A percentile compares a stretch with the other conserved stretches of the same genome.
Evolutionary conservation across 2,888 invertebrate genomes (phyloP).

Genomic region (Brassicogethes aeneus): DNA sequence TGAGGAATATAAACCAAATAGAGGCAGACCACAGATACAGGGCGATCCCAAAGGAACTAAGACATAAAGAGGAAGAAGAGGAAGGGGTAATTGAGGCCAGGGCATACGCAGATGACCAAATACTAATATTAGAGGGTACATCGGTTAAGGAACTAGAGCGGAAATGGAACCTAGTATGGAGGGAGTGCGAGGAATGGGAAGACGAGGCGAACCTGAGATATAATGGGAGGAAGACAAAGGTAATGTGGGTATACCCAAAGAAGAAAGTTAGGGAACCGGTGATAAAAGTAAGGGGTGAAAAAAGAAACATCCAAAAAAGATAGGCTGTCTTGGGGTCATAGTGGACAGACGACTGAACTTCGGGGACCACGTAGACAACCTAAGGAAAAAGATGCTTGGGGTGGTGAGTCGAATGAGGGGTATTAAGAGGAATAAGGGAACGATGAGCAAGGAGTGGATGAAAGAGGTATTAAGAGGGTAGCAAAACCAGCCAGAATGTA

Average conservation of each 20-base stretch:
- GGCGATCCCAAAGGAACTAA: no score
- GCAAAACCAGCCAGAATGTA: slow-evolving; percentile 13
- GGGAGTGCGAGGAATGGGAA: slow-evolving; percentile 10
- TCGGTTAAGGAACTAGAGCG: slow-evolving; percentile 9
- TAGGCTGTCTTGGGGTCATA: slow-evolving; percentile 11
- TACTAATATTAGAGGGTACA: slow-evolving; percentile 9
- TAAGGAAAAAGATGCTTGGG: neutral
- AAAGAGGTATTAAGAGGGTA: slow-evolving; percentile 7
- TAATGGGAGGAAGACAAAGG: slow-evolving; percentile 9
- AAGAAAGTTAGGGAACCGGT: no score
- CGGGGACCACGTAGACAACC: slow-evolving; percentile 7
- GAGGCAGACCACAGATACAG: neutral
- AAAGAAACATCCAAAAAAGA: no score
- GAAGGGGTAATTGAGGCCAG: slow-evolving; percentile 6
- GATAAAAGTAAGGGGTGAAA: slow-evolving; percentile 1
- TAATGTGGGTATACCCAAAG: slow-evolving; percentile 4
- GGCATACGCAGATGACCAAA: slow-evolving; percentile 13
- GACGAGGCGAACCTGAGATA: slow-evolving; percentile 7
- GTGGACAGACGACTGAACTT: slow-evolving; percentile 7
- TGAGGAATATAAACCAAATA: neutral
- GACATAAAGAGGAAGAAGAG: neutral
- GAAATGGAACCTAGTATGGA: slow-evolving; percentile 10
- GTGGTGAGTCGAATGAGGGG: slow-evolving; percentile 1
- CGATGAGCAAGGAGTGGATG: slow-evolving; percentile 4
- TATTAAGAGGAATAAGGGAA: slow-evolving; percentile 4